Percentiles rank a stretch among this genome's conserved stretches.
Evolutionary conservation across 1,140 invertebrate species (phyloP).

Genomic region (Lasioglossum baleicum): DNA sequence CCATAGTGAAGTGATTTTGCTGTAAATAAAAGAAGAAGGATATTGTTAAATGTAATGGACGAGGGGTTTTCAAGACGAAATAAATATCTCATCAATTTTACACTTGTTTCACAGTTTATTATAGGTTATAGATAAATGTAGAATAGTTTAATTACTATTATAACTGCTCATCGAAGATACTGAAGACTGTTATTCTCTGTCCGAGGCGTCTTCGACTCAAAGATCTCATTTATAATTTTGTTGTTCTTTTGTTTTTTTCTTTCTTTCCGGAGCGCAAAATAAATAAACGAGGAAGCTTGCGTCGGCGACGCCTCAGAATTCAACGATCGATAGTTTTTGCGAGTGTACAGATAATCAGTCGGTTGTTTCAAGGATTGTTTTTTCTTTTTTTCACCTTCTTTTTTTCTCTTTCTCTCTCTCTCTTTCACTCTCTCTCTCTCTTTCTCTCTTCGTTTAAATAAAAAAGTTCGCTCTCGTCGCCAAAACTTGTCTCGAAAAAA

Average conservation of each 20-base stretch:
- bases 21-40: too few species aligned
- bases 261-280: constrained; percentile 37
- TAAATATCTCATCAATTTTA: constrained; percentile 47
- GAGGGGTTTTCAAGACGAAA: constrained; percentile 15
- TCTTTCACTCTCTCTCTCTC: too few species aligned
- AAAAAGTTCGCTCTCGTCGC: constrained; percentile 68
- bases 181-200: constrained; percentile 72
- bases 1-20: constrained; percentile 21
- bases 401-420: background rate
- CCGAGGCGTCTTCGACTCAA: constrained; percentile 65
- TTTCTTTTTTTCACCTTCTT: constrained; percentile 11
- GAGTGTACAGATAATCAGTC: constrained; percentile 64
- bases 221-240: constrained; percentile 58
- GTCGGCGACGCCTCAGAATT: constrained; percentile 59
- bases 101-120: constrained; percentile 81
- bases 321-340: constrained; percentile 57
- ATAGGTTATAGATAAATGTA: constrained; percentile 81
- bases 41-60: too few species aligned
- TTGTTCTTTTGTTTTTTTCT: constrained; percentile 10
- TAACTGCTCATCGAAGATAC: constrained; percentile 79
- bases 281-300: constrained; percentile 56
- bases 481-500: constrained; percentile 69
- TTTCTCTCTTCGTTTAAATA: constrained; percentile 57
- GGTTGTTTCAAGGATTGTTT: constrained; percentile 63
- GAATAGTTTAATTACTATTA: constrained; percentile 80